phyloP scores from a whole-genome alignment of 92 coral and sea anemone genomes.

The Heteractis magnifica region DNA sequence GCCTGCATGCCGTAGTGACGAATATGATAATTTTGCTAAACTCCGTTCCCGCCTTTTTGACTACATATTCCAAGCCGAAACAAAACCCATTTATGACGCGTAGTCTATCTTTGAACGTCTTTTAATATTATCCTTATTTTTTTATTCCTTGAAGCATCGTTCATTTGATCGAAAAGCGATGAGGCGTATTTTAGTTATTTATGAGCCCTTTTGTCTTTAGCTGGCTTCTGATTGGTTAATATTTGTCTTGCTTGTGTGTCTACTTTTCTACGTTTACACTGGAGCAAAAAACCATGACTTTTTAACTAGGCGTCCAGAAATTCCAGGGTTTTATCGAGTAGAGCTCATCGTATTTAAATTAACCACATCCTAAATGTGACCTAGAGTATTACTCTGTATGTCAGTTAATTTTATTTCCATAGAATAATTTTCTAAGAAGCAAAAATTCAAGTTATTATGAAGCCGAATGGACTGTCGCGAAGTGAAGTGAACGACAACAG shows the following conservation, averaged over 20 bases:
- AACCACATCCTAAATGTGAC: neutral
- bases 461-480: conserved; percentile 3
- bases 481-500: neutral
- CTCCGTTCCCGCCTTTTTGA: no score
- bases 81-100: neutral
- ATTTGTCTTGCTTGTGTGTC: neutral
- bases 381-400: neutral
- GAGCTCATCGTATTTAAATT: neutral
- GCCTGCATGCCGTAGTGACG: no score
- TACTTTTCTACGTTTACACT: neutral
- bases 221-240: conserved; percentile 3
- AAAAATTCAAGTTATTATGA: neutral
- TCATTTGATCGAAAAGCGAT: neutral
- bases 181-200: neutral
- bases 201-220: neutral
- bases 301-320: neutral
- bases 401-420: neutral
- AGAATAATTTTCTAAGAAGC: neutral
- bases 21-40: no score
- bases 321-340: neutral
- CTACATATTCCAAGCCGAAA: neutral
- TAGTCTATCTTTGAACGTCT: neutral
- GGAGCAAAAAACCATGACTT: neutral
- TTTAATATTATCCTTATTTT: neutral
- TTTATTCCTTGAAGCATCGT: neutral